These are phyloP conservation scores for Drosophila funebris DNA, from an alignment of 1,140 invertebrate genomes.

Conservation along the genomic window DNA sequence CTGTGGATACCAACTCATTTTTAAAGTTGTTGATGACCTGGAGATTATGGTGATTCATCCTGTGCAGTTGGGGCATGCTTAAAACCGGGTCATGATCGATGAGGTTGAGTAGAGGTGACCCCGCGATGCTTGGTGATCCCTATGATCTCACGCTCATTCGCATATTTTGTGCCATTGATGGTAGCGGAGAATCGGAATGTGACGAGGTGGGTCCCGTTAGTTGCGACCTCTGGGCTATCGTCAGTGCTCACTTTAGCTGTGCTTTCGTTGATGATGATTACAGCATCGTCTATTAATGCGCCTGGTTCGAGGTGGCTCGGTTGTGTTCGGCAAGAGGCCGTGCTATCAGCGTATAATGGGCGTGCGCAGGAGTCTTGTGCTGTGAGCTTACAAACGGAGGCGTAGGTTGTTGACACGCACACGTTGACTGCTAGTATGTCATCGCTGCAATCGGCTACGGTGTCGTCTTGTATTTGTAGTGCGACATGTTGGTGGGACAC, in stretches of 20 bases:
- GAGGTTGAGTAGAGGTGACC: neutral
- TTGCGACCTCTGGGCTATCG: neutral
- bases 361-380: neutral
- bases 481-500: neutral
- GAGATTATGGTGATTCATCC: constrained; percentile 17
- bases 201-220: neutral
- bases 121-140: neutral
- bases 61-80: constrained; percentile 18
- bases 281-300: neutral
- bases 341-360: neutral
- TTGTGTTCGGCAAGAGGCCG: neutral
- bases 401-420: neutral
- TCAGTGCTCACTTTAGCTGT: neutral
- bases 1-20: neutral
- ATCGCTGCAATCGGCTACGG: neutral
- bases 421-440: neutral
- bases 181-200: neutral
- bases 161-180: constrained; percentile 1
- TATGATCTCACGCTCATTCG: neutral
- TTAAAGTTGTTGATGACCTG: neutral
- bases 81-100: constrained; percentile 10
- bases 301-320: neutral
- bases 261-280: constrained; percentile 2
- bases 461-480: neutral
- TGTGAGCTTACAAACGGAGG: neutral